These are phyloP conservation scores for Nesospiza acunhae DNA, from an alignment of 2,113 vertebrate species.

Conservation along the genomic window DNA sequence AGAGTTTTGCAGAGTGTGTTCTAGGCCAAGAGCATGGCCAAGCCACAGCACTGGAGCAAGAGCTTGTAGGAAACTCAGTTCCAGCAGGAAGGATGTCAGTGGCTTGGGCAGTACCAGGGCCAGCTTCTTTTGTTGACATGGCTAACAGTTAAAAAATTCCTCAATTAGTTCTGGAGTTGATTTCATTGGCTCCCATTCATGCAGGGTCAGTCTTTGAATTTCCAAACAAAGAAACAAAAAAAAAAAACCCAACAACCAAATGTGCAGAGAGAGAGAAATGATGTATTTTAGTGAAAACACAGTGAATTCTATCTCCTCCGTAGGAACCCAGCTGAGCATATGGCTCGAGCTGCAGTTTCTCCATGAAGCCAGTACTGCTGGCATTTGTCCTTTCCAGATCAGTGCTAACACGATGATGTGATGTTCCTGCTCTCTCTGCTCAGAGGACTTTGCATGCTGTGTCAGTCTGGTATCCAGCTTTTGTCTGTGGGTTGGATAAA, in stretches of 20 bases:
- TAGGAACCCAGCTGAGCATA: constrained; percentile 52
- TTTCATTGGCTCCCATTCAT: background rate
- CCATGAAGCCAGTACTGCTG: constrained; percentile 19
- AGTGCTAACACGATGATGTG: constrained; percentile 31
- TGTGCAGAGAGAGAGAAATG: background rate
- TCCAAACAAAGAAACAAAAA: background rate
- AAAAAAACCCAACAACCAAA: background rate
- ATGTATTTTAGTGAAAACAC: background rate
- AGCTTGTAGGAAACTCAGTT: background rate
- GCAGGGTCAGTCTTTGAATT: background rate
- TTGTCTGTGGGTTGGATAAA: background rate
- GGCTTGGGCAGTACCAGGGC: background rate
- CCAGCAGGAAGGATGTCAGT: background rate
- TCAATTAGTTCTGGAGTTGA: background rate
- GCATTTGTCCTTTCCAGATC: constrained; percentile 65
- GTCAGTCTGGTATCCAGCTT: constrained; percentile 12
- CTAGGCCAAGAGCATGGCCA: fast-evolving
- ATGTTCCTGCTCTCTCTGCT: constrained; percentile 1
- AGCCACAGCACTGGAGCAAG: background rate
- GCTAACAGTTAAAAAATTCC: background rate
- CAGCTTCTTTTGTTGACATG: background rate
- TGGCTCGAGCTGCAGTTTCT: constrained; percentile 4
- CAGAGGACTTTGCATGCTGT: constrained; percentile 15
- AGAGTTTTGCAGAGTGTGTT: background rate
- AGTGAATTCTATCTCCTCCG: background rate